A percentile compares a stretch with the other conserved stretches of the same genome.
phyloP scores from a whole-genome alignment of 2,113 vertebrate species.

The Sylvietta virens region DNA sequence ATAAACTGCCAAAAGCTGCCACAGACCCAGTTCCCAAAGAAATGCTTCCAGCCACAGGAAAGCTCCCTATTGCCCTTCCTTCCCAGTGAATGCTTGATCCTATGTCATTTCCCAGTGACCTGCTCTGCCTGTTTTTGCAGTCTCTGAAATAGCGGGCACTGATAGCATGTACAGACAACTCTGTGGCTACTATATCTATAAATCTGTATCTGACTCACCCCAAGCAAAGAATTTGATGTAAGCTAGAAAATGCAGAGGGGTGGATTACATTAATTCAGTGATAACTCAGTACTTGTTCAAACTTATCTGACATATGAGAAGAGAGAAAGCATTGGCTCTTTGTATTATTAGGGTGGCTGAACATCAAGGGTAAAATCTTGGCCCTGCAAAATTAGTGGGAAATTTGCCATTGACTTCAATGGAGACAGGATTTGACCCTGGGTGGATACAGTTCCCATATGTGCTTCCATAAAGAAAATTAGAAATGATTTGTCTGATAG shows the following conservation, averaged over 20 bases:
- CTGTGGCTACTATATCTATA: neutral
- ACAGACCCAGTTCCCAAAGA: neutral
- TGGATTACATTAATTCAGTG: neutral
- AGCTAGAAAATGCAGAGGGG: neutral
- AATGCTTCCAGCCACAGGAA: neutral
- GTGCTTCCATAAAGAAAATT: conserved; percentile 38
- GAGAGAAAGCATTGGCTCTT: neutral
- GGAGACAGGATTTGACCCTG: conserved; percentile 22
- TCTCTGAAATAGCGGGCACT: neutral
- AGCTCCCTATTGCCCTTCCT: neutral
- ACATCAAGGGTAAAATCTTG: conserved; percentile 32
- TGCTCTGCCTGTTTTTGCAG: neutral
- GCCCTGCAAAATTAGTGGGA: conserved; percentile 38
- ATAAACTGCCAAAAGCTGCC: neutral
- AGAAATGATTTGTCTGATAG: conserved; percentile 15
- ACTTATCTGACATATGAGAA: neutral
- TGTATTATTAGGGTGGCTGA: conserved; percentile 1
- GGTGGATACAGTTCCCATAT: conserved; percentile 26
- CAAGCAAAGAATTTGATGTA: neutral
- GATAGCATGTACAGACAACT: neutral
- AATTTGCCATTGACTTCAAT: conserved; percentile 48
- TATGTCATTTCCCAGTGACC: neutral
- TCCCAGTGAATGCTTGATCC: neutral
- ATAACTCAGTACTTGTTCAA: neutral
- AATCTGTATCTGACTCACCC: neutral